A percentile compares a stretch with the other conserved stretches of the same genome.
These are phyloP conservation scores for Aleiodes sp. DNA, from an alignment of 1,140 invertebrate species.

Conservation along the genomic window DNA sequence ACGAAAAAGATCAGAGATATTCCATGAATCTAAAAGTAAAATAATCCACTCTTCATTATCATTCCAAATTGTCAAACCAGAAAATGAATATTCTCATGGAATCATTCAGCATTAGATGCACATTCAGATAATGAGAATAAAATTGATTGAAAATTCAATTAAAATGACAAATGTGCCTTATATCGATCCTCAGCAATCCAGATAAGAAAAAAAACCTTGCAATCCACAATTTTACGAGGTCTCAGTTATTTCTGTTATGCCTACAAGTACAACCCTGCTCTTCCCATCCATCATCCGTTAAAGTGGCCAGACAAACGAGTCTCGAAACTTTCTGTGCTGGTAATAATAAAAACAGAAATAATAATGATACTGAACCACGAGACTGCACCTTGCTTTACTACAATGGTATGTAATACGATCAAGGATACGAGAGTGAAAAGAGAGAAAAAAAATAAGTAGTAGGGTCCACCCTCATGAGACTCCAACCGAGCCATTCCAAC, in stretches of 20 bases:
- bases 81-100: too few species aligned
- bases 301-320: slow-evolving; percentile 47
- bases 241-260: background rate
- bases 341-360: slow-evolving; percentile 29
- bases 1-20: too few species aligned
- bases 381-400: slow-evolving; percentile 7
- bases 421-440: slow-evolving; percentile 23
- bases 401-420: slow-evolving; percentile 31
- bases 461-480: background rate
- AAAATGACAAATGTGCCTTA: too few species aligned
- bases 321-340: slow-evolving; percentile 32
- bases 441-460: too few species aligned
- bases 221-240: background rate
- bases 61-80: too few species aligned
- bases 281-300: slow-evolving; percentile 46
- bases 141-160: too few species aligned
- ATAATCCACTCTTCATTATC: too few species aligned
- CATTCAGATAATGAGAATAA: too few species aligned
- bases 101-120: too few species aligned
- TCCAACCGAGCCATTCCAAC: background rate
- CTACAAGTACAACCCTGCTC: background rate
- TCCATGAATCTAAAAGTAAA: too few species aligned
- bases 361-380: too few species aligned
- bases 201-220: slow-evolving; percentile 1
- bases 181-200: too few species aligned